Evolutionary conservation across 2,888 invertebrate species (phyloP).

Genomic region (Psylliodes chrysocephalus): DNA sequence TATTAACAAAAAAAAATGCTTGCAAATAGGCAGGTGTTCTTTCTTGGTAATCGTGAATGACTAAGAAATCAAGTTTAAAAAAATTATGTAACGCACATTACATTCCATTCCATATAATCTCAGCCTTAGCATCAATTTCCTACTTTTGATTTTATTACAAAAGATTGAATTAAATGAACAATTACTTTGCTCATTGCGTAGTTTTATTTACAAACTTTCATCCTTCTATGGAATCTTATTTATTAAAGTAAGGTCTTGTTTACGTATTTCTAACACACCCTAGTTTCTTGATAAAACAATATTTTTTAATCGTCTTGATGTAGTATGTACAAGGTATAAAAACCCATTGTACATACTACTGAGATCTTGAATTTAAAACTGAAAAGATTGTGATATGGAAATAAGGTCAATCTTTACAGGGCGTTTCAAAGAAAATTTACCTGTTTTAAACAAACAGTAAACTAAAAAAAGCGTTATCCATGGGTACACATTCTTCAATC

Average conservation of each 20-base stretch:
- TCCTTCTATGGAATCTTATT: not conserved
- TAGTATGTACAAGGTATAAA: no score
- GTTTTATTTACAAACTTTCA: not conserved
- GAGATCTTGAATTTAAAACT: no score
- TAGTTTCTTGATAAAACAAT: not conserved
- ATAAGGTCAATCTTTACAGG: no score
- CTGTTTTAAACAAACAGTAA: no score
- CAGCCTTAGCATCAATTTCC: slow-evolving; percentile 12
- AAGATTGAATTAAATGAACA: slow-evolving; percentile 1
- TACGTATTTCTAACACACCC: not conserved
- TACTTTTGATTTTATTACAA: slow-evolving; percentile 3
- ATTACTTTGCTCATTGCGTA: not conserved
- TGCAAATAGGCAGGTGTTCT: not conserved
- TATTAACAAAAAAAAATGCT: not conserved
- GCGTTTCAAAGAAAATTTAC: no score
- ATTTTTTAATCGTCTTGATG: no score
- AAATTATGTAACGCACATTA: slow-evolving; percentile 6
- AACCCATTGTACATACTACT: no score
- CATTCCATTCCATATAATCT: slow-evolving; percentile 14
- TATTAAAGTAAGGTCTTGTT: not conserved
- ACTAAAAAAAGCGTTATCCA: no score
- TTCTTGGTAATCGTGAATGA: not conserved
- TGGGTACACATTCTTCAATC: no score
- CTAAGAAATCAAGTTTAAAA: not conserved
- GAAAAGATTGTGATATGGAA: no score